phyloP scores from a whole-genome alignment of 2,113 vertebrate species.

The Oncorhynchus clarkii region DNA sequence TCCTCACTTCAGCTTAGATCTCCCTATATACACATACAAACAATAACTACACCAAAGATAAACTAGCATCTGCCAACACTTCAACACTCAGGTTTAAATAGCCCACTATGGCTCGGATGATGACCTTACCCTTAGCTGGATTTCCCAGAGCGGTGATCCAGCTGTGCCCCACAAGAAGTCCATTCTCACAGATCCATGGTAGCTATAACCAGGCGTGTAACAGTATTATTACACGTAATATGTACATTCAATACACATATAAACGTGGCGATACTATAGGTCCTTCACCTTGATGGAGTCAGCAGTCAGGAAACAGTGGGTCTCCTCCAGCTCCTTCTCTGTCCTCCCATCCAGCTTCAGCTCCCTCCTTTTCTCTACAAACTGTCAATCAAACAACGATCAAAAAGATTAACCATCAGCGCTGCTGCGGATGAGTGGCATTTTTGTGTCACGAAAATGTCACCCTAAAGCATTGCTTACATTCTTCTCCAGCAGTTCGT shows the following conservation, averaged over 20 bases:
- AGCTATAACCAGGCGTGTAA: slow-evolving; percentile 43
- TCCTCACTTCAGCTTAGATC: no score
- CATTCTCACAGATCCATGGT: slow-evolving; percentile 82
- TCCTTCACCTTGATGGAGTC: slow-evolving; percentile 77
- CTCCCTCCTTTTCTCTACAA: slow-evolving; percentile 89
- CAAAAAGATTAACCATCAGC: background rate
- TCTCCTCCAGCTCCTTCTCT: slow-evolving; percentile 90
- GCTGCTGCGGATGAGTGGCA: no score
- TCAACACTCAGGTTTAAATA: no score
- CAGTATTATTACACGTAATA: background rate
- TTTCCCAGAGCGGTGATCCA: slow-evolving; percentile 83
- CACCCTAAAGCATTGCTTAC: slow-evolving; percentile 59
- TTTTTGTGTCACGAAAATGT: no score
- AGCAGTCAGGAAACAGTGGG: slow-evolving; percentile 85
- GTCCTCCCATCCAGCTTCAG: slow-evolving; percentile 85
- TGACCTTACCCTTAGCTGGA: slow-evolving; percentile 83
- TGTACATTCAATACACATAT: background rate
- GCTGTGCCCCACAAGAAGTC: slow-evolving; percentile 84
- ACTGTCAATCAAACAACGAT: slow-evolving; percentile 67
- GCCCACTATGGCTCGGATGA: background rate
- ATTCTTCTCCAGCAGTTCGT: slow-evolving; percentile 89
- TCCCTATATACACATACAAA: no score
- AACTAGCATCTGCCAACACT: no score
- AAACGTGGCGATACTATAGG: background rate
- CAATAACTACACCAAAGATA: no score